Percentiles rank a stretch among this genome's conserved stretches.
Conservation (phyloP, 2,888 invertebrate species). For the Phortica magna region DNA sequence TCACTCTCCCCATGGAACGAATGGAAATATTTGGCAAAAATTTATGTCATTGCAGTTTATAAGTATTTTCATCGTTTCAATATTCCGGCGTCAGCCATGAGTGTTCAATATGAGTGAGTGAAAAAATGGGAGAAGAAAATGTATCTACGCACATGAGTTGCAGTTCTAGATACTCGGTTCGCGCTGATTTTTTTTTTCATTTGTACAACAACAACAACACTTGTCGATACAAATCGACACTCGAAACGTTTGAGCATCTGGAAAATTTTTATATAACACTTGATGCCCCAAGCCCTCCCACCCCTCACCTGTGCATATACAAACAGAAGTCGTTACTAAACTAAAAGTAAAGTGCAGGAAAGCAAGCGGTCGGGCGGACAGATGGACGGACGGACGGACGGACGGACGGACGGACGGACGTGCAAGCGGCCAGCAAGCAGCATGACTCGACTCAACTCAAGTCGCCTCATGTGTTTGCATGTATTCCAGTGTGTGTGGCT, state of each 20-base stretch:
- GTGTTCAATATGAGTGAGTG: too few species aligned
- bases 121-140: too few species aligned
- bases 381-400: too few species aligned
- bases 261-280: constrained; percentile 58
- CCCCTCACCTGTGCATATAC: not conserved
- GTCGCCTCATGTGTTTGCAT: not conserved
- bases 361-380: too few species aligned
- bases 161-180: not conserved
- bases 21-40: not conserved
- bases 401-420: too few species aligned
- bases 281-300: not conserved
- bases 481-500: not conserved
- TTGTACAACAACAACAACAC: not conserved
- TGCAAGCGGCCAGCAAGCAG: not conserved
- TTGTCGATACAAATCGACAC: constrained; percentile 19
- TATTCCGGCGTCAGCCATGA: not conserved
- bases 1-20: too few species aligned
- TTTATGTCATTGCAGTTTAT: constrained; percentile 6
- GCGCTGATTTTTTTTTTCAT: not conserved
- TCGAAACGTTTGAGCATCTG: constrained; percentile 55
- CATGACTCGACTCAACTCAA: constrained; percentile 54
- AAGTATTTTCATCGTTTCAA: not conserved
- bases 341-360: not conserved
- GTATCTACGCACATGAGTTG: not conserved
- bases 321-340: not conserved